Percentiles rank a stretch among this genome's conserved stretches.
phyloP scores from a whole-genome alignment of 2,888 invertebrate species.

The Meta bourneti region DNA sequence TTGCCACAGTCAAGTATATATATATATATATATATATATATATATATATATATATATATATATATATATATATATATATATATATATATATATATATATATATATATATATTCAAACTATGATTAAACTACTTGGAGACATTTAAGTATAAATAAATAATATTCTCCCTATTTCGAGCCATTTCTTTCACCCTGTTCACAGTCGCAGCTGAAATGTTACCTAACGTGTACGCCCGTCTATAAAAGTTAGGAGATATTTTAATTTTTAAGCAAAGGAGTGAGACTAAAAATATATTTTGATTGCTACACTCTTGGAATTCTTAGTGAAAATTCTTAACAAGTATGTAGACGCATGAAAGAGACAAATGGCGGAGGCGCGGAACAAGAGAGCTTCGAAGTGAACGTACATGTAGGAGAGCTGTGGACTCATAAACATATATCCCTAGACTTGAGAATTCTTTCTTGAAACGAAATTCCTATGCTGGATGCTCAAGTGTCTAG shows the following conservation, averaged over 20 bases:
- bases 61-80: too few species aligned
- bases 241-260: slow-evolving; percentile 6
- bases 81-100: too few species aligned
- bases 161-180: too few species aligned
- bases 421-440: slow-evolving; percentile 36
- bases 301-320: slow-evolving; percentile 5
- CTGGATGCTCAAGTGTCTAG: slow-evolving; percentile 14
- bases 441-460: slow-evolving; percentile 33
- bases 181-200: too few species aligned
- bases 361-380: background rate
- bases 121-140: too few species aligned
- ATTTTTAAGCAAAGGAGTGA: background rate
- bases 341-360: slow-evolving; percentile 20
- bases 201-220: too few species aligned
- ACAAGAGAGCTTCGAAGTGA: background rate
- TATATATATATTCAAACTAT: too few species aligned
- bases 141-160: too few species aligned
- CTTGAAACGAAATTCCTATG: slow-evolving; percentile 45
- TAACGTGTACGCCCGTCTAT: background rate
- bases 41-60: too few species aligned
- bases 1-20: too few species aligned
- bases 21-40: too few species aligned
- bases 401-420: background rate
- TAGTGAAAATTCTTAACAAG: slow-evolving; percentile 14
- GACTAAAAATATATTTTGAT: slow-evolving; percentile 26